Conservation (phyloP, 2,113 vertebrate genomes). For the Struthidea cinerea region DNA sequence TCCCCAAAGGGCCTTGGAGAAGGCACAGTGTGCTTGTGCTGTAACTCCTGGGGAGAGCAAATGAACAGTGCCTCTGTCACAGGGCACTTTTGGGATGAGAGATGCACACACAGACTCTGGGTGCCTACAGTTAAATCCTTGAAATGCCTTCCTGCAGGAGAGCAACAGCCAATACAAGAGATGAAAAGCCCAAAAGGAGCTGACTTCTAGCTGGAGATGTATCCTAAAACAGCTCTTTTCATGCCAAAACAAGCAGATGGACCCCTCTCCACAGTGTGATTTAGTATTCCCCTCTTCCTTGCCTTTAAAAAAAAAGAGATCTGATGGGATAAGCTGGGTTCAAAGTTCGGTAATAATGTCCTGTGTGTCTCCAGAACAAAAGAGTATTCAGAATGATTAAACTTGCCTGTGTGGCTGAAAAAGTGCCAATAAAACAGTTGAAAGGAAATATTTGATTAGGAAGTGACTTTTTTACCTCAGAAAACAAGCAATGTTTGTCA, state of each 20-base stretch:
- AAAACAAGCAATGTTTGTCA: neutral
- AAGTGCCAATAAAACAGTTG: neutral
- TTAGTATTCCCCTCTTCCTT: neutral
- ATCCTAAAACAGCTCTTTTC: neutral
- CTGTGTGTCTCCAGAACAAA: slow-evolving; percentile 13
- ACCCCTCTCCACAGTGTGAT: neutral
- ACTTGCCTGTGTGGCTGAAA: neutral
- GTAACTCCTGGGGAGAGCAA: neutral
- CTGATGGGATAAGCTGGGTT: neutral
- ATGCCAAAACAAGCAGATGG: slow-evolving; percentile 20
- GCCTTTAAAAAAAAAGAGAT: neutral
- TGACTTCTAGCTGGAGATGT: neutral
- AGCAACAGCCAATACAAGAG: neutral
- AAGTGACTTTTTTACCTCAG: slow-evolving; percentile 19
- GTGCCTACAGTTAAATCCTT: neutral
- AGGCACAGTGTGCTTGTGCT: neutral
- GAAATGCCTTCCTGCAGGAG: neutral
- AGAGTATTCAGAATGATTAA: neutral
- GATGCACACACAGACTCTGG: neutral
- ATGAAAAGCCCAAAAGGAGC: neutral
- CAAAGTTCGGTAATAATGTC: neutral
- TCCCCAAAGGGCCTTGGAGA: neutral
- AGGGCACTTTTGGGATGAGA: neutral
- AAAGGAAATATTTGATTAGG: neutral
- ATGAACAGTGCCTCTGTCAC: accelerated